Evolutionary conservation across 2,113 vertebrate species (phyloP).

Genomic region (Phocoena sinus): DNA sequence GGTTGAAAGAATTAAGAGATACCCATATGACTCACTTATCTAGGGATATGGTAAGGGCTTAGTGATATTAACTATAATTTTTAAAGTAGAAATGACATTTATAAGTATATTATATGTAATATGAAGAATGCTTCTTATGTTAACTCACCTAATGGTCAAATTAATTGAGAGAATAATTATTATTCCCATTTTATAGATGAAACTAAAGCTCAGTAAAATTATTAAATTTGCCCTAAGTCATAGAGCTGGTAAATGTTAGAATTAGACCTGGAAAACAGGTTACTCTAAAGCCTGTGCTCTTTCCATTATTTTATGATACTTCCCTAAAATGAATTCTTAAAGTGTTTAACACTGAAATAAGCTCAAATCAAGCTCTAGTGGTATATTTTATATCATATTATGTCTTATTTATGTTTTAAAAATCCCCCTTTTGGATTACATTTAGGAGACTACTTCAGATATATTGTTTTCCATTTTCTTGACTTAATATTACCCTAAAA

Average conservation of each 20-base stretch:
- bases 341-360: background rate
- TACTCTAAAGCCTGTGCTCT: background rate
- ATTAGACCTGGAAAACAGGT: background rate
- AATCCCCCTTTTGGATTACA: background rate
- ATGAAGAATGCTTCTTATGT: conserved; percentile 13
- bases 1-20: background rate
- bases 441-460: conserved; percentile 20
- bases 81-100: conserved; percentile 35
- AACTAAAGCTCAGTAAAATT: conserved; percentile 4
- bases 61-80: background rate
- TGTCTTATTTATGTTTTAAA: background rate
- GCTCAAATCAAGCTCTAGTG: background rate
- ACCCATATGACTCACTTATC: background rate
- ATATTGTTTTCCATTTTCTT: conserved; percentile 1
- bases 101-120: background rate
- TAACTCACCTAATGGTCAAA: conserved; percentile 9
- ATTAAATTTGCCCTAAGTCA: background rate
- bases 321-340: background rate
- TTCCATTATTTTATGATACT: conserved; percentile 3
- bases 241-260: background rate
- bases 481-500: background rate
- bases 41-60: background rate
- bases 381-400: background rate
- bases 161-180: conserved; percentile 15
- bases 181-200: conserved; percentile 13